Evolutionary conservation across 1,140 invertebrate genomes (phyloP).

Genomic region (Bombus pascuorum): DNA sequence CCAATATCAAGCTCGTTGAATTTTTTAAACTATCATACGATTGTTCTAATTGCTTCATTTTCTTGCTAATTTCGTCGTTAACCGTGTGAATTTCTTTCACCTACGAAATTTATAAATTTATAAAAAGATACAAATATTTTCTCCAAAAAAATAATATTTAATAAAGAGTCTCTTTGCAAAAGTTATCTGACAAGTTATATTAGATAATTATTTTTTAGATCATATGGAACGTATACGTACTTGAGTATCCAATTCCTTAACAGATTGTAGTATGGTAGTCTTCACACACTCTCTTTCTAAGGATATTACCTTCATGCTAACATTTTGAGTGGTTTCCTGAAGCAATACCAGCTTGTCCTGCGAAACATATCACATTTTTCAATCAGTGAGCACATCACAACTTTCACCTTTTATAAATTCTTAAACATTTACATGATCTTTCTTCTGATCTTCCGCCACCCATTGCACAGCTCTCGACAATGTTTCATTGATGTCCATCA

Average conservation of each 20-base stretch:
- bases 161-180: not conserved
- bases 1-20: constrained; percentile 63
- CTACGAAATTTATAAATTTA: constrained; percentile 48
- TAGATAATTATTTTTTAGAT: not conserved
- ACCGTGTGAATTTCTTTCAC: constrained; percentile 63
- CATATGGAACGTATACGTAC: constrained; percentile 45
- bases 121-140: too few species aligned
- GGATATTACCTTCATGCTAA: constrained; percentile 77
- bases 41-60: constrained; percentile 70
- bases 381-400: not conserved
- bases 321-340: constrained; percentile 76
- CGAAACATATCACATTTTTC: constrained; percentile 31
- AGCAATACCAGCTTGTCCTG: constrained; percentile 77
- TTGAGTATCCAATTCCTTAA: constrained; percentile 72
- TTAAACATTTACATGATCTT: constrained; percentile 79
- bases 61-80: constrained; percentile 62
- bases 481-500: constrained; percentile 80
- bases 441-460: constrained; percentile 79
- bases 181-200: not conserved
- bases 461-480: constrained; percentile 80
- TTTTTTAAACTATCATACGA: constrained; percentile 69
- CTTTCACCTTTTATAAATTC: not conserved
- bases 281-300: constrained; percentile 76
- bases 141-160: not conserved
- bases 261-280: constrained; percentile 53